Base-by-base conservation (phyloP, 2,797 vertebrate species). In the Apogon hyalosoma region DNA sequence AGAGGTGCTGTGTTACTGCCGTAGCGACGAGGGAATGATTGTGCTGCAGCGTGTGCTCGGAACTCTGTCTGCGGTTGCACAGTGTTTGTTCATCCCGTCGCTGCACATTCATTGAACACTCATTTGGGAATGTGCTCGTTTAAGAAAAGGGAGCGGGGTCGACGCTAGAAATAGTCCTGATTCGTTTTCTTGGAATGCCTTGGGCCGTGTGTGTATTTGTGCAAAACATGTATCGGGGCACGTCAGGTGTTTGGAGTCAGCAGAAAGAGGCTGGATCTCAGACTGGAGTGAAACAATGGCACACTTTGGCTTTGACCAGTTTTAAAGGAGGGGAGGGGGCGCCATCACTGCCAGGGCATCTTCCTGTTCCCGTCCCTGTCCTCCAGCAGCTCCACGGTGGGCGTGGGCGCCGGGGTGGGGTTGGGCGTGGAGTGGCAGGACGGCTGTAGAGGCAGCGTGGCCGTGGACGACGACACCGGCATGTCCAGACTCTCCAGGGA, bases 401-500 rank as follows among this genome's bases (percentile, higher is more conserved):
- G 88, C 10, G 76, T 86, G 16, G 69, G 78, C 16, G 82, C 79
- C 0, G 75, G 84, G 14, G 79, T 80, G 36, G 56, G 75, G 59
- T 73, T 80, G 15, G 88, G 91, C 0, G 90, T 87, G 76, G 91
- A 84, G 54, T 54, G 84, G 63, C 79, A 83, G 33, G 88, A 90
- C 0, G 90, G 83, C 16, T 90, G 90, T 15, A 92, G 80, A 18
- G 88, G 86, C 73, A 92, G 75, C 5, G 89, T 90, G 63, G 92
- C 90, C 0, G 83, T 79, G 61, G 92, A 91, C 9, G 91, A 92
- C 0, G 89, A 90, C 65, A 89, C 74, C 0, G 60, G 64, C 76
- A 92, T 77, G 73, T 90, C 90, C 55, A 95, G 85, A 67, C 92
- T 94, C 76, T 95, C 94, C 87, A 93, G 50, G 12, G 94, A 94